Evolutionary conservation across 2,888 invertebrate genomes (phyloP).

Genomic region (Dryocosmus kuriphilus): DNA sequence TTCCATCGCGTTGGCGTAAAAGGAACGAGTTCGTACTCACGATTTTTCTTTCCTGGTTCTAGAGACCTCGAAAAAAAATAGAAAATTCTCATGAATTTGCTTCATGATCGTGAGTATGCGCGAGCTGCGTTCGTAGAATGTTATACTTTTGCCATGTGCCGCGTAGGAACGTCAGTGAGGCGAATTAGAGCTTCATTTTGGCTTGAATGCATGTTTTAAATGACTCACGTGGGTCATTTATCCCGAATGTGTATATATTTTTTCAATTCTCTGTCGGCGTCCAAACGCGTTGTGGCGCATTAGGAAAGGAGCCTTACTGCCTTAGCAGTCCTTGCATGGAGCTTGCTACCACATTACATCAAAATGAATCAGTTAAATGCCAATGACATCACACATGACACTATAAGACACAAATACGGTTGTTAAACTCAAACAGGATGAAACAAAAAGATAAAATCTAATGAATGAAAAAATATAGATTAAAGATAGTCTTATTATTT

Average conservation of each 20-base stretch:
- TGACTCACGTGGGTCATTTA: not conserved
- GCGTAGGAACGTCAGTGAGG: not conserved
- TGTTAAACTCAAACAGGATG: not conserved
- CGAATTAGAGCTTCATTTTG: conserved; percentile 1
- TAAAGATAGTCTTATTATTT: conserved; percentile 1
- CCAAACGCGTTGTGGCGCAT: not conserved
- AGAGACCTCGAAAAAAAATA: not conserved
- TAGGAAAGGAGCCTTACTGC: conserved; percentile 41
- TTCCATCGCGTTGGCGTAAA: not conserved
- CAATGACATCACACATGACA: not conserved
- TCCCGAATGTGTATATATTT: not conserved
- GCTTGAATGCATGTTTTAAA: not conserved
- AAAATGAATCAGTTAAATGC: not conserved
- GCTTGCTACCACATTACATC: conserved; percentile 62
- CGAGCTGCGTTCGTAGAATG: not conserved
- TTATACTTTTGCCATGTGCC: not conserved
- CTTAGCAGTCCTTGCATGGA: conserved; percentile 63
- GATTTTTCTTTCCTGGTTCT: not conserved
- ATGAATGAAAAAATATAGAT: not conserved
- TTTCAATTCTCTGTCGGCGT: not conserved
- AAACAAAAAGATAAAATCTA: not conserved
- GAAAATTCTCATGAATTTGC: not conserved
- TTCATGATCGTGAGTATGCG: not conserved
- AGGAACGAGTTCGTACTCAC: not conserved
- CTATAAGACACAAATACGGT: not conserved